A percentile compares a stretch with the other conserved stretches of the same genome.
These are phyloP conservation scores for Alfaro cultratus DNA, from an alignment of 2,797 vertebrate genomes.

Conservation along the genomic window DNA sequence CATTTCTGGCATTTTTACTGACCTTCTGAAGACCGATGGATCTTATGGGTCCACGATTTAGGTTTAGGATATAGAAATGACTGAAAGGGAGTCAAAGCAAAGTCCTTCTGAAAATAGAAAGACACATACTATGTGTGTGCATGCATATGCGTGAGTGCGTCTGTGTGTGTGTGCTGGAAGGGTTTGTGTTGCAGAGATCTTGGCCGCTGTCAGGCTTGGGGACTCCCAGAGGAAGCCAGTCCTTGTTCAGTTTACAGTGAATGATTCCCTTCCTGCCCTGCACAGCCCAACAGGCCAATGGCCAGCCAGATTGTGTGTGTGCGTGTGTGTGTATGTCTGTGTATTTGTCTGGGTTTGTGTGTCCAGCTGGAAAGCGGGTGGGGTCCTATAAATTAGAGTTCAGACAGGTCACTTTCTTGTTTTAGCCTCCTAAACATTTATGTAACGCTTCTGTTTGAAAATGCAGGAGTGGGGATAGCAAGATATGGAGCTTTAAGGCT, in stretches of 20 bases:
- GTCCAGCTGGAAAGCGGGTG: conserved; percentile 14
- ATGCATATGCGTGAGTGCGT: neutral
- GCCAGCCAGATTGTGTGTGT: conserved; percentile 57
- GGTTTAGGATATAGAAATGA: no score
- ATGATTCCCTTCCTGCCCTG: conserved; percentile 84
- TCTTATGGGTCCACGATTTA: no score
- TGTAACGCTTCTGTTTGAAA: conserved; percentile 1
- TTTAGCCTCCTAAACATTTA: neutral
- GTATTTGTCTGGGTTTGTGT: conserved; percentile 13
- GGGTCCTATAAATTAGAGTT: conserved; percentile 45
- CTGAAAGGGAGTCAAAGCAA: no score
- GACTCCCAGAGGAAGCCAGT: conserved; percentile 83
- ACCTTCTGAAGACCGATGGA: no score
- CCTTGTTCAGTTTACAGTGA: conserved; percentile 85
- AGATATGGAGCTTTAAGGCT: neutral
- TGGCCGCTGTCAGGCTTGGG: conserved; percentile 78
- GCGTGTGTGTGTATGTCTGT: conserved; percentile 17
- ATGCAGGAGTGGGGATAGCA: neutral
- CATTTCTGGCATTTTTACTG: no score
- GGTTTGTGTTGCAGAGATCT: conserved; percentile 77
- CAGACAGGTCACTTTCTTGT: neutral
- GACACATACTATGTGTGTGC: conserved; percentile 11
- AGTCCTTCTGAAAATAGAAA: neutral
- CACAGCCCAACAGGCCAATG: conserved; percentile 76
- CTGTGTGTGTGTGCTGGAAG: conserved; percentile 65